A percentile compares a stretch with the other conserved stretches of the same genome.
Conservation (phyloP, 2,113 vertebrate genomes). For the Gnathonemus echidnorhynchus region DNA sequence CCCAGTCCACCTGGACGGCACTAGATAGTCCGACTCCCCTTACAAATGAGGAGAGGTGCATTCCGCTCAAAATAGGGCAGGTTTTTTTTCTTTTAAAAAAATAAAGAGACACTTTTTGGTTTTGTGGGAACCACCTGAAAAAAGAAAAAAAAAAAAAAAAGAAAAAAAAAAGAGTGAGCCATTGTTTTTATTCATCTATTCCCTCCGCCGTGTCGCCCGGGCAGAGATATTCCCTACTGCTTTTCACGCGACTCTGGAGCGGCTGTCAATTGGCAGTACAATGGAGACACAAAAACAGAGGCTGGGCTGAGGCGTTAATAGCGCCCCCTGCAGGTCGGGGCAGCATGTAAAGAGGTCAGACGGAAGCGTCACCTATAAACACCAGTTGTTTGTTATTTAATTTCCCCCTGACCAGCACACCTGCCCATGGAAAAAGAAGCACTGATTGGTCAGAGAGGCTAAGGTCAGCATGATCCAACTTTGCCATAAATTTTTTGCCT, state of each 20-base stretch:
- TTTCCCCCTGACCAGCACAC: neutral
- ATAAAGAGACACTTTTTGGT: neutral
- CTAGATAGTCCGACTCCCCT: neutral
- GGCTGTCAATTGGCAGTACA: too few species aligned
- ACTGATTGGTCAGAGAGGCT: neutral
- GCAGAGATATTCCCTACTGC: neutral
- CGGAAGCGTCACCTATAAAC: neutral
- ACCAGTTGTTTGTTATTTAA: neutral
- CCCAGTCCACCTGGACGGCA: conserved; percentile 14
- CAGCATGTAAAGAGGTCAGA: neutral
- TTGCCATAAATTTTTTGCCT: neutral
- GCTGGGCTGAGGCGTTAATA: neutral
- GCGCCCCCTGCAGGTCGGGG: neutral
- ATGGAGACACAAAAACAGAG: neutral
- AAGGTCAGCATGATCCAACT: neutral
- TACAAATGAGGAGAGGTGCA: neutral
- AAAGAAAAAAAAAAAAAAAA: neutral
- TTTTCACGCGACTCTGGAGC: neutral
- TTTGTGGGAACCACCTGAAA: neutral
- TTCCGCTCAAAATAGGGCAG: neutral
- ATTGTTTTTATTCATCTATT: neutral
- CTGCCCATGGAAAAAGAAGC: neutral
- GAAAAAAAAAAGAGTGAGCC: neutral
- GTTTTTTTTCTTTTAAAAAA: neutral
- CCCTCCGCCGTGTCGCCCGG: neutral